These are phyloP conservation scores for Gallinago media DNA, from an alignment of 2,113 vertebrate genomes.

Conservation along the genomic window DNA sequence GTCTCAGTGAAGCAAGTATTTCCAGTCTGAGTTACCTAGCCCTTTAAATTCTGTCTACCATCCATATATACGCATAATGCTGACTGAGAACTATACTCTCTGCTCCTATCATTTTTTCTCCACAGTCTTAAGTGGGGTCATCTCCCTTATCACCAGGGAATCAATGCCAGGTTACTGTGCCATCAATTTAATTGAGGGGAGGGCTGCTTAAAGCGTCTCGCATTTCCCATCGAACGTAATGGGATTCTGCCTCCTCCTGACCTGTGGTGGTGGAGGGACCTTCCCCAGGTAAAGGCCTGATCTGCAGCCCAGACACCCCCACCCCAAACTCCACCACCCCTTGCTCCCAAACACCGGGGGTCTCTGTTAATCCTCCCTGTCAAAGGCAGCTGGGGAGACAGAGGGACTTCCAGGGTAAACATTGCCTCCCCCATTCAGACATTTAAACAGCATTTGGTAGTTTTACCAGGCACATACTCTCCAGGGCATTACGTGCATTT, in stretches of 20 bases:
- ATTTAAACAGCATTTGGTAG: background rate
- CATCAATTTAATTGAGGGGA: constrained; percentile 68
- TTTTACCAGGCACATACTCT: background rate
- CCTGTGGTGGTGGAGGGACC: constrained; percentile 12
- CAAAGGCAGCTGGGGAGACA: background rate
- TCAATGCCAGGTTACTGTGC: constrained; percentile 67
- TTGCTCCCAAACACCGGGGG: accelerated
- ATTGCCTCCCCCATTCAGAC: background rate
- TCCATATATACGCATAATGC: constrained; percentile 17
- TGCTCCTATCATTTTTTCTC: constrained; percentile 55
- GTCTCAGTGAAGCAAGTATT: background rate
- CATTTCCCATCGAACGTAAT: background rate
- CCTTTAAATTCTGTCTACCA: constrained; percentile 44
- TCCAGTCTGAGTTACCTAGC: background rate
- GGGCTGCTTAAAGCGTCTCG: constrained; percentile 26
- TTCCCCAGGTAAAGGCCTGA: constrained; percentile 39
- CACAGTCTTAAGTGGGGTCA: constrained; percentile 57
- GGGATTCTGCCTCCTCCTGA: constrained; percentile 30
- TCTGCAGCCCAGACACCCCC: background rate
- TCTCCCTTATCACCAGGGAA: constrained; percentile 64
- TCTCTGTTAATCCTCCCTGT: background rate
- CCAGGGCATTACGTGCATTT: background rate
- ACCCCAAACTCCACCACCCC: background rate
- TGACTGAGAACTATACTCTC: constrained; percentile 53
- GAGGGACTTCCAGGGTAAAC: background rate